Evolutionary conservation across 2,797 vertebrate species (phyloP), one percentile per base, ranked within the genome.

Genomic region (Sarcophilus harrisii): DNA sequence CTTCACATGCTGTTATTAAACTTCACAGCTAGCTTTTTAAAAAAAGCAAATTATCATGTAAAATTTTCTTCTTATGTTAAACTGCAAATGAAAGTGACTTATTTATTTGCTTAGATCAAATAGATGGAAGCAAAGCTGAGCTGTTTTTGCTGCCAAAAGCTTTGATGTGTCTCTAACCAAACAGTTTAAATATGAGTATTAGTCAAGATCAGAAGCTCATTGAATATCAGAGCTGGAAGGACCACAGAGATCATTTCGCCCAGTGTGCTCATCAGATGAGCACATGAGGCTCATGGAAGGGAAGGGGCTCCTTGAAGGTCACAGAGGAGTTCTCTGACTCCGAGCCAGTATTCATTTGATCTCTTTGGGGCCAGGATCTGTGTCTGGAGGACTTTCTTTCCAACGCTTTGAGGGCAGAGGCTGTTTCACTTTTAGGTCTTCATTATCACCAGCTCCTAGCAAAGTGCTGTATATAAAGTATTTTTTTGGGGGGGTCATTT

Each of bases 1-100:
- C 97, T 98, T 98, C 97, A 95, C 98, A 97, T 97, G 97, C 97
- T 98, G 98, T 98, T 98, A 98, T 98, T 98, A 98, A 98, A 98
- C 98, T 98, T 98, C 98, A 98, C 98, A 98, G 98, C 98, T 98
- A 98, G 98, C 98, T 96, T 98, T 55, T 55, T 98, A 97, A 96
- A 95, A 98, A 98, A 98, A 97, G 91, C 96, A 98, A 98, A 98
- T 98, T 98, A 98, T 98, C 97, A 97, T 98, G 98, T 98, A 98
- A 98, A 98, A 98, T 98, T 98, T 98, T 98, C 98, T 97, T 94
- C 96, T 95, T 98, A 98, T 96, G 96, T 98, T 98, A 98, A 98
- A 98, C 94, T 98, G 55, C 95, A 98, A 98, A 98, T 96, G 97
- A 98, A 98, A 98, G 98, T 98, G 98, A 98, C 98, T 98, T 98